Evolutionary conservation across 2,888 invertebrate genomes (phyloP).

Genomic region (Calliphora vomitoria): DNA sequence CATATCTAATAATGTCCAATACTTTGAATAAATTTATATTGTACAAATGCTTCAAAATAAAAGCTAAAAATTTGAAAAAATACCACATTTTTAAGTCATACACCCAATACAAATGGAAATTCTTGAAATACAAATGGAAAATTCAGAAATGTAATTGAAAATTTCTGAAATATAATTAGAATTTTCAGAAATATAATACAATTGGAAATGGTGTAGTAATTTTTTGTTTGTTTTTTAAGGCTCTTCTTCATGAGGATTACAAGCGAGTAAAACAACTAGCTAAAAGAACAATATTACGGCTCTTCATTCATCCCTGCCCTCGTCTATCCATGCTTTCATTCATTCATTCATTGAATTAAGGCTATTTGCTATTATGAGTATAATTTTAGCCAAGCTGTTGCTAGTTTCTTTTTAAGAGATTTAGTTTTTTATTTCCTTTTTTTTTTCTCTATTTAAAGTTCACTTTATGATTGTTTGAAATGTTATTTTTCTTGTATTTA

Average conservation of each 20-base stretch:
- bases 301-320: neutral
- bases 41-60: too few species aligned
- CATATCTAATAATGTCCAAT: too few species aligned
- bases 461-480: slow-evolving; percentile 30
- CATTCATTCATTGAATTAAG: slow-evolving; percentile 47
- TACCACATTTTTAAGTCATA: too few species aligned
- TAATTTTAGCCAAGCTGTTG: slow-evolving; percentile 29
- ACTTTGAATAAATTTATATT: too few species aligned
- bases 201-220: neutral
- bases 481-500: neutral
- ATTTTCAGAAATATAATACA: too few species aligned
- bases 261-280: neutral
- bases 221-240: slow-evolving; percentile 24
- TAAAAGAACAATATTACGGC: slow-evolving; percentile 43
- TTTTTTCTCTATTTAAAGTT: slow-evolving; percentile 16
- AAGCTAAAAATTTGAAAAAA: too few species aligned
- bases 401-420: neutral
- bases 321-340: neutral
- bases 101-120: too few species aligned
- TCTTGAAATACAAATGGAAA: too few species aligned
- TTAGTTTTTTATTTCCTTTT: neutral
- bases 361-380: slow-evolving; percentile 53
- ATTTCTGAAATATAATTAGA: too few species aligned
- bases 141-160: too few species aligned
- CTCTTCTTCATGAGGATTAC: slow-evolving; percentile 16